A percentile compares a stretch with the other conserved stretches of the same genome.
Conservation (phyloP, 2,888 invertebrate species). For the Thymelicus lineola region DNA sequence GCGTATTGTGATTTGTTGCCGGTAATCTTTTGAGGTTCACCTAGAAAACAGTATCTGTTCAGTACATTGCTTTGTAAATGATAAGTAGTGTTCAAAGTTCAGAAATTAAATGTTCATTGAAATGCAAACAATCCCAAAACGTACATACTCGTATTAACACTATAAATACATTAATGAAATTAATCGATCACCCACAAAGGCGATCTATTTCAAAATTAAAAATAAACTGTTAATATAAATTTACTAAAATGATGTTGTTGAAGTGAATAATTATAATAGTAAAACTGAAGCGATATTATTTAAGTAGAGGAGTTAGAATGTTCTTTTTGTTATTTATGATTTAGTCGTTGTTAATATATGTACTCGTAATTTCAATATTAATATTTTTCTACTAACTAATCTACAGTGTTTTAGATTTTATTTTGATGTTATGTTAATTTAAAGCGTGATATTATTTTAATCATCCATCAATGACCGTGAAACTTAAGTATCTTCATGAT, state of each 20-base stretch:
- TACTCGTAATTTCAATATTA: background rate
- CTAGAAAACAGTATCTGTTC: slow-evolving; percentile 46
- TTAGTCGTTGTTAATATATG: slow-evolving; percentile 6
- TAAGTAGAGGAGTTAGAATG: background rate
- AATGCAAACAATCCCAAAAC: background rate
- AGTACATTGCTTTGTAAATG: too few species aligned
- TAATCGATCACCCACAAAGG: background rate
- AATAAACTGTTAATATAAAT: too few species aligned
- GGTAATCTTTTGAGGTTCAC: slow-evolving; percentile 69
- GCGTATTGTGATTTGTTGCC: slow-evolving; percentile 77
- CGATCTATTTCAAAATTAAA: too few species aligned
- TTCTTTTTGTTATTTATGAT: background rate
- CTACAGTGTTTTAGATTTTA: background rate
- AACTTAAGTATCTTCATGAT: background rate
- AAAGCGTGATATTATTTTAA: slow-evolving; percentile 1
- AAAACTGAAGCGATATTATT: background rate
- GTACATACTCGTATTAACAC: background rate
- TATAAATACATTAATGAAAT: background rate
- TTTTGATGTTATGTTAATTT: background rate
- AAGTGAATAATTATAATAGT: too few species aligned
- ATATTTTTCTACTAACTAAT: background rate
- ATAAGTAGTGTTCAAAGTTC: background rate
- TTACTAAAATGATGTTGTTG: too few species aligned
- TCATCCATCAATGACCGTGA: background rate
- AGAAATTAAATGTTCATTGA: too few species aligned